Percentiles rank a stretch among this genome's conserved stretches.
phyloP scores from a whole-genome alignment of 2,797 vertebrate species.

The Heliangelus exortis region DNA sequence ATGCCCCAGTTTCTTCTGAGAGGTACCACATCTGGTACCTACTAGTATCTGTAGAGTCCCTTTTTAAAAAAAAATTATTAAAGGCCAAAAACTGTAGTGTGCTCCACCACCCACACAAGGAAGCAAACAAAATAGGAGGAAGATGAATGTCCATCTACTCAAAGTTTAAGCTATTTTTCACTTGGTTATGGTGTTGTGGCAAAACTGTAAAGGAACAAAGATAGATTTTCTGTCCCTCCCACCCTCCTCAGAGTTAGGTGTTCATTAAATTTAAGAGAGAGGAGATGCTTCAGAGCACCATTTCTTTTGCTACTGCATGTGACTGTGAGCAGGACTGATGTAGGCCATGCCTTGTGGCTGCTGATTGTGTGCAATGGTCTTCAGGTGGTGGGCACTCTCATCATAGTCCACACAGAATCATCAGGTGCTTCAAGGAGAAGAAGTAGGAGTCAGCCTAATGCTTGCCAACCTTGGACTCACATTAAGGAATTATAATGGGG shows the following conservation, averaged over 20 bases:
- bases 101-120: fast-evolving
- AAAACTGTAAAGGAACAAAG: neutral
- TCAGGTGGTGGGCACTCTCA: neutral
- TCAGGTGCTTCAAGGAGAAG: fast-evolving
- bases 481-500: neutral
- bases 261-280: neutral
- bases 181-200: neutral
- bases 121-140: neutral
- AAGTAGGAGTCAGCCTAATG: no score
- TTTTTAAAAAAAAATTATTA: neutral
- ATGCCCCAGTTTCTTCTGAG: neutral
- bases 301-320: neutral
- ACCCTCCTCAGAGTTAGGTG: neutral
- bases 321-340: neutral
- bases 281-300: no score
- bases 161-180: neutral
- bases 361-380: neutral
- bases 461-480: neutral
- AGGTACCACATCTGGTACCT: neutral
- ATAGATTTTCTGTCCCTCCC: neutral
- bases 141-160: neutral
- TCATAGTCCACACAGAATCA: no score
- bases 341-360: neutral
- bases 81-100: neutral
- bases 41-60: neutral